Percentiles rank a stretch among this genome's conserved stretches.
These are phyloP conservation scores for Zonitis immaculata DNA, from an alignment of 2,888 invertebrate species.

Conservation along the genomic window DNA sequence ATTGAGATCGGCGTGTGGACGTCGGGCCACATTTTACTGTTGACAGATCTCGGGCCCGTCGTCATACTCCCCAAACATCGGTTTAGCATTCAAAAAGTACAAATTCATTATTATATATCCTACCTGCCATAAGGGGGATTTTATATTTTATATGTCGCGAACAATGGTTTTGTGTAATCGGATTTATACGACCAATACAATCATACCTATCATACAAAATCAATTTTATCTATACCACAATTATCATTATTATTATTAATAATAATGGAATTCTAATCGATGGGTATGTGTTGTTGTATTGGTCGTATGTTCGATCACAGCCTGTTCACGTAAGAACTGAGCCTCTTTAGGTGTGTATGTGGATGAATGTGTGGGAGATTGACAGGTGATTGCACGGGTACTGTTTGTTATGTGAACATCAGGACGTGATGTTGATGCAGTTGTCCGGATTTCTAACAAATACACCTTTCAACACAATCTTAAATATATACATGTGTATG, in stretches of 20 bases:
- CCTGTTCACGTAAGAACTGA: conserved; percentile 41
- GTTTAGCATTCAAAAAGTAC: conserved; percentile 61
- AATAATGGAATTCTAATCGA: too few species aligned
- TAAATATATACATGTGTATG: too few species aligned
- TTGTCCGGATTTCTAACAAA: background rate
- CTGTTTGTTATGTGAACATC: conserved; percentile 29
- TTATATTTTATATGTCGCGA: conserved; percentile 39
- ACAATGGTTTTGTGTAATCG: conserved; percentile 15
- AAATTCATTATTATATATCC: conserved; percentile 58
- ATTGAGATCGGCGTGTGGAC: conserved; percentile 31
- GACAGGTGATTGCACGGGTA: conserved; percentile 46
- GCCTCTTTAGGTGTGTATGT: conserved; percentile 38
- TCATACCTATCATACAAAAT: too few species aligned
- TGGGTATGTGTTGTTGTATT: too few species aligned
- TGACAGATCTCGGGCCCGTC: conserved; percentile 38
- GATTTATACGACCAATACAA: too few species aligned
- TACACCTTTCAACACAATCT: background rate
- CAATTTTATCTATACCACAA: too few species aligned
- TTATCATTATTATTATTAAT: too few species aligned
- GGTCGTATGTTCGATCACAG: conserved; percentile 18
- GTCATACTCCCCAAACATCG: conserved; percentile 38
- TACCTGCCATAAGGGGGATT: conserved; percentile 25
- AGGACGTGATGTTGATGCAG: conserved; percentile 4
- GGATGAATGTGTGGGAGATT: conserved; percentile 39
- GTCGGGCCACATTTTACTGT: conserved; percentile 33